Percentiles rank a stretch among this genome's conserved stretches.
These are phyloP conservation scores for Drosophila maculinotata DNA, from an alignment of 2,888 invertebrate genomes.

Conservation along the genomic window DNA sequence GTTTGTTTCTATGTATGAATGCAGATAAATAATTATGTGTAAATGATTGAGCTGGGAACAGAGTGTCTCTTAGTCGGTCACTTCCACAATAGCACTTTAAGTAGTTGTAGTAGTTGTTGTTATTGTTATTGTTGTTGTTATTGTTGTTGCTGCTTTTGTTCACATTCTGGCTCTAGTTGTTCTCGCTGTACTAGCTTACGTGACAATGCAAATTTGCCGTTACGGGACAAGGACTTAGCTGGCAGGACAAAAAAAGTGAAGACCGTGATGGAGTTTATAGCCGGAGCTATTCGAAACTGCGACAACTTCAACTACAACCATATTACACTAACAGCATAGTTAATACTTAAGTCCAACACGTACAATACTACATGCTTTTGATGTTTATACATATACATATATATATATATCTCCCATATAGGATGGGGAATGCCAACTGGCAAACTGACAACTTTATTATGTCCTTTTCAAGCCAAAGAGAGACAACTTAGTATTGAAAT, in stretches of 20 bases:
- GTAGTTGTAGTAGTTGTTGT: too few species aligned
- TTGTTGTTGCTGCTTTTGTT: conserved; percentile 35
- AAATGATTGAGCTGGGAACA: too few species aligned
- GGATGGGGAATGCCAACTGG: too few species aligned
- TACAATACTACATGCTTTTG: background rate
- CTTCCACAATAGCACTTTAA: too few species aligned
- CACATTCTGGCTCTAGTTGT: conserved; percentile 5
- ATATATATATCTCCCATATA: too few species aligned
- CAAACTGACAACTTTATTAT: too few species aligned
- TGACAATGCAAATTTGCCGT: conserved; percentile 39
- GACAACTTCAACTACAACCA: background rate
- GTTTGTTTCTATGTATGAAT: too few species aligned
- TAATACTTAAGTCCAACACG: conserved; percentile 19
- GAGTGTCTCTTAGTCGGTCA: too few species aligned
- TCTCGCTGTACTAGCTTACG: conserved; percentile 30
- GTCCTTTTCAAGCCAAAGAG: too few species aligned
- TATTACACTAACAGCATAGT: conserved; percentile 19
- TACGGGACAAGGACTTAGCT: conserved; percentile 4
- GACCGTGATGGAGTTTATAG: background rate
- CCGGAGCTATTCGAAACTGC: conserved; percentile 16
- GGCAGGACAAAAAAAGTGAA: background rate
- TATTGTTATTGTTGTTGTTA: too few species aligned
- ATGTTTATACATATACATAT: background rate
- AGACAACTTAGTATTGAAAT: too few species aligned
- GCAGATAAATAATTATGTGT: too few species aligned